A percentile compares a stretch with the other conserved stretches of the same genome.
These are phyloP conservation scores for Leptodactylus fuscus DNA, from an alignment of 2,113 vertebrate genomes.

Conservation along the genomic window DNA sequence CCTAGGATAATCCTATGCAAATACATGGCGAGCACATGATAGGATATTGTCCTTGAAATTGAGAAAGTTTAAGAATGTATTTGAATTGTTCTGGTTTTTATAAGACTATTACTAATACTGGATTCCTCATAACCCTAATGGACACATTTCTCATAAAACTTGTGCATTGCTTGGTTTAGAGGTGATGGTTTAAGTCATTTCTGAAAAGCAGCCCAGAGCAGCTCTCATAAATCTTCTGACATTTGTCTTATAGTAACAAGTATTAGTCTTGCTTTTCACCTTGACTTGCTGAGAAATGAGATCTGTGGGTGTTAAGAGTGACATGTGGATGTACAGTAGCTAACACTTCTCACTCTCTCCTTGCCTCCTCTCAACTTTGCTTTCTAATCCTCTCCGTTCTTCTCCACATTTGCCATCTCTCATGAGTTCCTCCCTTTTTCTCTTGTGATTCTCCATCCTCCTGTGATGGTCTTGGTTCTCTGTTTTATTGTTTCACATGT, in stretches of 20 bases:
- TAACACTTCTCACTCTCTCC: slow-evolving; percentile 44
- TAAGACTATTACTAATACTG: no score
- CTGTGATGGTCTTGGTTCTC: slow-evolving; percentile 66
- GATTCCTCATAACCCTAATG: no score
- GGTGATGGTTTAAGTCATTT: not conserved
- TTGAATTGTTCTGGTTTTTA: no score
- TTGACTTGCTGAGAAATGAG: slow-evolving; percentile 51
- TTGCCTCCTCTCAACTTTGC: slow-evolving; percentile 31
- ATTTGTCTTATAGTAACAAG: slow-evolving; percentile 45
- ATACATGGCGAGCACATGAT: not conserved
- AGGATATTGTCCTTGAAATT: not conserved
- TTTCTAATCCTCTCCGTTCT: slow-evolving; percentile 17
- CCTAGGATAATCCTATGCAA: not conserved
- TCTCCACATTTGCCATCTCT: not conserved
- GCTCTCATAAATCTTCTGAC: slow-evolving; percentile 11
- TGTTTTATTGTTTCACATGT: slow-evolving; percentile 37
- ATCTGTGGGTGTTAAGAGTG: slow-evolving; percentile 42
- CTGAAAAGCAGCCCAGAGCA: not conserved
- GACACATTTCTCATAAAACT: no score
- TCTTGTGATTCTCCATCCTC: slow-evolving; percentile 35
- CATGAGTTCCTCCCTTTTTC: slow-evolving; percentile 34
- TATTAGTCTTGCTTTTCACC: slow-evolving; percentile 51
- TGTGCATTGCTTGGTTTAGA: not conserved
- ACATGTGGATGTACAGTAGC: slow-evolving; percentile 7
- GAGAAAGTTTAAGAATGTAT: no score